These are phyloP conservation scores for Pediacus dermestoides DNA, from an alignment of 2,888 invertebrate genomes.

Conservation along the genomic window DNA sequence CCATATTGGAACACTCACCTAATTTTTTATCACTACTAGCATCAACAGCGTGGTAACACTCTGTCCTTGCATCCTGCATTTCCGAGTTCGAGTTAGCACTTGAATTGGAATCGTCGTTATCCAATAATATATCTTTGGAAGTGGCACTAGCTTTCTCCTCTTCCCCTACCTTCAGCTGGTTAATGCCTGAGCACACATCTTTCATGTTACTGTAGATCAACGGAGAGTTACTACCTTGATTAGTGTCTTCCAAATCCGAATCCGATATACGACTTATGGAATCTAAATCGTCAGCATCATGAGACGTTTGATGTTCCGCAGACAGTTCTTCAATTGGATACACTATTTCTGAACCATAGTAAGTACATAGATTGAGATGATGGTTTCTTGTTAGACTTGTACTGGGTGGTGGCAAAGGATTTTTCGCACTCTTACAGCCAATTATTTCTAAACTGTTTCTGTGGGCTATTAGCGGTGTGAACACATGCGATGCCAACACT, in stretches of 20 bases:
- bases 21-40: constrained; percentile 45
- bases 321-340: constrained; percentile 84
- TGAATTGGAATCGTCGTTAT: constrained; percentile 56
- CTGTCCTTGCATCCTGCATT: constrained; percentile 49
- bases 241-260: constrained; percentile 65
- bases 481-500: constrained; percentile 66
- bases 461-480: constrained; percentile 68
- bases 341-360: constrained; percentile 70
- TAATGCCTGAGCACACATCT: no score
- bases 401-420: constrained; percentile 69
- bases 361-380: constrained; percentile 61
- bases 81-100: constrained; percentile 47
- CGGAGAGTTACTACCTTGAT: constrained; percentile 67
- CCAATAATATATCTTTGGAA: constrained; percentile 68
- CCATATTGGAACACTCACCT: constrained; percentile 42
- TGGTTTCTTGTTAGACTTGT: constrained; percentile 67
- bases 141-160: constrained; percentile 66
- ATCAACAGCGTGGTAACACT: constrained; percentile 44
- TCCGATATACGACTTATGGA: constrained; percentile 59
- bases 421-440: constrained; percentile 57
- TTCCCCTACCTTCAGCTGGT: constrained; percentile 55
- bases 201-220: constrained; percentile 47
- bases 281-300: constrained; percentile 58
- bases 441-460: constrained; percentile 80
- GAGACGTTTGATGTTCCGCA: constrained; percentile 70